phyloP scores from a whole-genome alignment of 2,797 vertebrate species.

The Myotis vivesi region DNA sequence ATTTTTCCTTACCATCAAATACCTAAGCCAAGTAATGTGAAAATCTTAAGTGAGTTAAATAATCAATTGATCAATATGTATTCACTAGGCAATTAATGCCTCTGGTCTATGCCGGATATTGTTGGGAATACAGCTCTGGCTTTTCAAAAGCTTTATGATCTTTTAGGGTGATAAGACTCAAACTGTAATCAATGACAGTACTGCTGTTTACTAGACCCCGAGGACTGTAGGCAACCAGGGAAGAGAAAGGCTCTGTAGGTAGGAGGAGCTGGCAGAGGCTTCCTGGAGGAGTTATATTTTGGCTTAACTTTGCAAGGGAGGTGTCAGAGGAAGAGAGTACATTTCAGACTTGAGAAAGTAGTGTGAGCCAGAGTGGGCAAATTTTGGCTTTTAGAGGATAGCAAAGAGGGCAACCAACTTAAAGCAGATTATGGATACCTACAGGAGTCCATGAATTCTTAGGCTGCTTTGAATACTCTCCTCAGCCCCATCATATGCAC shows the following conservation, averaged over 20 bases:
- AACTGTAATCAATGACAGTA: constrained; percentile 64
- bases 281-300: background rate
- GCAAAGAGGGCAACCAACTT: background rate
- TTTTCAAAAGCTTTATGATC: constrained; percentile 73
- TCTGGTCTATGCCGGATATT: constrained; percentile 62
- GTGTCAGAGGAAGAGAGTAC: background rate
- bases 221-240: constrained; percentile 14
- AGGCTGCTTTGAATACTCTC: background rate
- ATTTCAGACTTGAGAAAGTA: background rate
- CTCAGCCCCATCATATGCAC: background rate
- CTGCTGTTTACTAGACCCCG: constrained; percentile 51
- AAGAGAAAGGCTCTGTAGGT: background rate
- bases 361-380: background rate
- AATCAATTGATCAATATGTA: constrained; percentile 77
- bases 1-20: constrained; percentile 63
- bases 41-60: constrained; percentile 77
- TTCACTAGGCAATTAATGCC: constrained; percentile 74
- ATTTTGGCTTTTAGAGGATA: background rate
- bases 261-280: background rate
- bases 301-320: background rate
- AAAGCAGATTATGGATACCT: background rate
- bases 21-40: constrained; percentile 70
- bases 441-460: background rate
- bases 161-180: constrained; percentile 65
- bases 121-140: constrained; percentile 48